Base-by-base conservation (phyloP, 1,140 invertebrate genomes). In the Anoplophora glabripennis region DNA sequence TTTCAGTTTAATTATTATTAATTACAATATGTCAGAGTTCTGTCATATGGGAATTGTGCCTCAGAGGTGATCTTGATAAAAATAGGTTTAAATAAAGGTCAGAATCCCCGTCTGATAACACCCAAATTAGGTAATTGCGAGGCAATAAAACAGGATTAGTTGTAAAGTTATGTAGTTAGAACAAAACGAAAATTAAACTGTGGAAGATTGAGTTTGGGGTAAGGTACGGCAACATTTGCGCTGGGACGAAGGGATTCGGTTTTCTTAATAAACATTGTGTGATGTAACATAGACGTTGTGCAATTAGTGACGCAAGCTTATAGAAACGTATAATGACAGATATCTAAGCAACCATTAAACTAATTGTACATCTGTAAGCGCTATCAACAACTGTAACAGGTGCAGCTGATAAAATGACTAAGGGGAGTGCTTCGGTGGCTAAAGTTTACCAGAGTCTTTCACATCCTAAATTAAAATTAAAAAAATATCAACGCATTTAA, bases 281-380 rank as follows among this genome's bases (percentile, higher is more conserved):
- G 21, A 28, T 28, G 21, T 28, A 28, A 28, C 52, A 54, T 49
- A 36, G 37, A 54, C 52, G 52, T 54, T 54, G 9, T 12, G 38
- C 21, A 53, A 54, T 54, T 54, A 54, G 21, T 28, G 52, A 40
- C 49, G 35, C 17, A 15, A 14, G 14, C 18, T 33, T 14, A 41
- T 17, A 41, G 38, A 54, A 42, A 12, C 44, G 52, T 54, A 41
- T 54, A 54, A 54, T 54, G 52, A 54, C 52, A 54, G 52, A 54
- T 54, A 54, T 54, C 40, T 54, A 54, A 54, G 52, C 40, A 54
- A 54, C 11, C 40, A 54, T 54, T 44, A 54, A 54, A 44, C 44
- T 54, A 54, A 54, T 45, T 40, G 38, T 54, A 33, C 52, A 52
- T 45, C 41, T 54, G 52, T 42, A 10, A 41, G 40, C 28, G 52